A percentile compares a stretch with the other conserved stretches of the same genome.
Evolutionary conservation across 2,888 invertebrate species (phyloP).

Genomic region (Drosophila monieri): DNA sequence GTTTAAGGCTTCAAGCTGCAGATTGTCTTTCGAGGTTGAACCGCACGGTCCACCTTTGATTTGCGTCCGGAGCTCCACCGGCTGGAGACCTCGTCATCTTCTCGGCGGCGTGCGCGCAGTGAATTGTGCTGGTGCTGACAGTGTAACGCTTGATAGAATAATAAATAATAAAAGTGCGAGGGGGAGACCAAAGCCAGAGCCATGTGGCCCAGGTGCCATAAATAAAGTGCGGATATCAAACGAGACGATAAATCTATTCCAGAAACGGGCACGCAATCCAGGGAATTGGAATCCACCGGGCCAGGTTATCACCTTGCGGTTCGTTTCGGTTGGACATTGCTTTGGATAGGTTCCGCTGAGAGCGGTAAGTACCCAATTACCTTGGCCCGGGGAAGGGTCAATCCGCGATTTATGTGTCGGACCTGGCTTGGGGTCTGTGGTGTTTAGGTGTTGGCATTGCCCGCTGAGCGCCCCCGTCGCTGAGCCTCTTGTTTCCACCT

Average conservation of each 20-base stretch:
- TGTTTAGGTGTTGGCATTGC: slow-evolving; percentile 52
- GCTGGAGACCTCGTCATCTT: slow-evolving; percentile 6
- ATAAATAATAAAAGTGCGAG: slow-evolving; percentile 41
- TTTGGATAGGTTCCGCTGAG: slow-evolving; percentile 19
- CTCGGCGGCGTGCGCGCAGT: slow-evolving; percentile 18
- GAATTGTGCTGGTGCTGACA: slow-evolving; percentile 47
- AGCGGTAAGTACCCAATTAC: slow-evolving; percentile 48
- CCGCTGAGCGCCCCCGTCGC: slow-evolving; percentile 40
- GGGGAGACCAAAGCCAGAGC: slow-evolving; percentile 21
- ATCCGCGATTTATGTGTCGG: slow-evolving; percentile 40
- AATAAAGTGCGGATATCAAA: slow-evolving; percentile 50
- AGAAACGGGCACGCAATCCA: slow-evolving; percentile 54
- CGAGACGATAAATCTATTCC: slow-evolving; percentile 58
- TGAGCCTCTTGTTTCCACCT: slow-evolving; percentile 2
- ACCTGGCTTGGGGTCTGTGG: slow-evolving; percentile 31
- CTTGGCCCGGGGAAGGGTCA: slow-evolving; percentile 38
- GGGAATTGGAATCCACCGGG: slow-evolving; percentile 30
- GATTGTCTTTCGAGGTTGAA: slow-evolving; percentile 30
- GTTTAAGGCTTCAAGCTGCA: slow-evolving; percentile 9
- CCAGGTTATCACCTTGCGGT: slow-evolving; percentile 35
- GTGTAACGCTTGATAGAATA: slow-evolving; percentile 51
- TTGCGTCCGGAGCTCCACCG: slow-evolving; percentile 10
- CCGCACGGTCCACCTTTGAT: slow-evolving; percentile 24
- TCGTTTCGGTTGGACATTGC: slow-evolving; percentile 7
- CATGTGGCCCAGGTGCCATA: slow-evolving; percentile 47